Base-by-base conservation (phyloP, 2,113 vertebrate species). In the Podarcis cretensis region DNA sequence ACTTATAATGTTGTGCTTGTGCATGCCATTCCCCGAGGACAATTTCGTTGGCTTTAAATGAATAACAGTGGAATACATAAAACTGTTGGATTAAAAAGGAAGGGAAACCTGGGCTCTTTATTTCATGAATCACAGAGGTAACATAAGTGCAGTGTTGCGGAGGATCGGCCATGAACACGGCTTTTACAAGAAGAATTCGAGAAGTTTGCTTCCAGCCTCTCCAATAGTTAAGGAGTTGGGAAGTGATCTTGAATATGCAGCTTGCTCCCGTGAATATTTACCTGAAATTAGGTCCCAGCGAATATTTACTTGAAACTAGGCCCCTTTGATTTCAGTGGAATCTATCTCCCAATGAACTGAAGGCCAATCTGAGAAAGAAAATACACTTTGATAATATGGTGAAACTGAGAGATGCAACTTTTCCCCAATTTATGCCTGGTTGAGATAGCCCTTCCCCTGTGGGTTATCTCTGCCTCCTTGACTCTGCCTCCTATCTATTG, bases 1-100 rank as follows among this genome's bases (percentile, higher is more conserved):
- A 96, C 89, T 83, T 96, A 94, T 93, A 96, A 90, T 95, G 95
- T 96, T 96, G 78, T 91, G 92, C 91, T 94, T 93, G 93, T 93
- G 92, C 71, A 65, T 94, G 94, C 92, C 93, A 92, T 93, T 90
- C 95, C 95, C 95, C 32, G 78, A 95, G 96, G 96, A 96, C 90
- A 88, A 88, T 81, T 92, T 90, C 91, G 92, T 91, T 95, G 94
- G 92, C 92, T 92, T 92, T 88, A 92, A 94, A 94, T 91, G 90
- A 95, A 93, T 91, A 95, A 94, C 93, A 94, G 94, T 93, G 91
- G 94, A 94, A 93, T 92, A 94, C 83, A 92, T 93, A 88, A 92
- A 95, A 95, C 91, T 94, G 92, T 90, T 95, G 95, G 92, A 93
- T 95, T 94, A 88, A 90, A 93, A 91, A 93, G 21, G 76, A 91